phyloP scores from a whole-genome alignment of 1,140 invertebrate species.

The Sycophaga agraensis region DNA sequence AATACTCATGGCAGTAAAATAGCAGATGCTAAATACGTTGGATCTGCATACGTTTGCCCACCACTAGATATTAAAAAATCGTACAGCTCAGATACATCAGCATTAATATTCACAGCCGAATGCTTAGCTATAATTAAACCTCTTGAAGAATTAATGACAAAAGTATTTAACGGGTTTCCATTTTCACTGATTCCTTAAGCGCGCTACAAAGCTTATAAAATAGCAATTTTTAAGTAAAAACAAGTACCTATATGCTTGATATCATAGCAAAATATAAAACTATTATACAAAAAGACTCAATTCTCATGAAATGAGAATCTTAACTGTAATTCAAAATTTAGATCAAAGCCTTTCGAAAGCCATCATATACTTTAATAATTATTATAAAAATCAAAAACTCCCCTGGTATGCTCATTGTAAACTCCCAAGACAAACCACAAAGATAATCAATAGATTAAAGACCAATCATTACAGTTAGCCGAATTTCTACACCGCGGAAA shows the following conservation, averaged over 20 bases:
- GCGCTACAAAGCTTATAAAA: background rate
- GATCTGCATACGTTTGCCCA: background rate
- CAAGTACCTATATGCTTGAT: background rate
- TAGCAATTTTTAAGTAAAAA: background rate
- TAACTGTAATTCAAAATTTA: too few relatives aligned
- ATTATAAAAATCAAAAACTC: too few relatives aligned
- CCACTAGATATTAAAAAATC: background rate
- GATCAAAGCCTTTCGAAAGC: too few relatives aligned
- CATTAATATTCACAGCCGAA: slow-evolving; percentile 4
- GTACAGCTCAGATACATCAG: background rate
- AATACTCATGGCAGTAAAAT: slow-evolving; percentile 6
- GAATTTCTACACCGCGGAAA: too few relatives aligned
- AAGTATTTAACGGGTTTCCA: background rate
- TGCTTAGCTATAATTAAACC: background rate
- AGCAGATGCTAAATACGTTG: background rate
- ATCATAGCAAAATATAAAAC: slow-evolving; percentile 1
- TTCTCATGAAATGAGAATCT: too few relatives aligned
- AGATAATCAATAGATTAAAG: too few relatives aligned
- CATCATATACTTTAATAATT: too few relatives aligned
- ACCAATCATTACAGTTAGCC: too few relatives aligned
- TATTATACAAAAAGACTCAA: background rate
- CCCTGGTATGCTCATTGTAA: too few relatives aligned
- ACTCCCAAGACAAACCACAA: too few relatives aligned
- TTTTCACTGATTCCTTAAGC: background rate
- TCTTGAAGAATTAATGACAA: background rate